Evolutionary conservation across 2,888 invertebrate genomes (phyloP).

Genomic region (Flexamia atlantica): DNA sequence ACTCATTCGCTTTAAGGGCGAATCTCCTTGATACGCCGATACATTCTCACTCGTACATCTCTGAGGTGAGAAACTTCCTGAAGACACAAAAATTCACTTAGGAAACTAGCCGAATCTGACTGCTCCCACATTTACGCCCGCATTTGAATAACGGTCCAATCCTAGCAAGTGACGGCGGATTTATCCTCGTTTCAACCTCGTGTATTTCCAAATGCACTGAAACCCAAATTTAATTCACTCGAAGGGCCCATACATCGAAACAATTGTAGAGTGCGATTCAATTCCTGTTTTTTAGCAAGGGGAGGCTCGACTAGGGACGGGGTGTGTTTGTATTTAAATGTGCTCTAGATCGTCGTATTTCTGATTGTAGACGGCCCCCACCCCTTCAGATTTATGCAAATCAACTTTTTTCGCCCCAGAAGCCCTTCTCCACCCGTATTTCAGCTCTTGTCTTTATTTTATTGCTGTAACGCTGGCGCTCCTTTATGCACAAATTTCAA

Average conservation of each 20-base stretch:
- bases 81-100: conserved; percentile 33
- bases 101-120: not conserved
- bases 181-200: conserved; percentile 38
- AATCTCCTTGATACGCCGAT: too few species aligned
- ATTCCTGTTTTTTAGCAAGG: conserved; percentile 54
- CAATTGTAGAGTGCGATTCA: conserved; percentile 55
- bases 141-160: conserved; percentile 32
- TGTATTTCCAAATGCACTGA: conserved; percentile 45
- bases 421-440: conserved; percentile 28
- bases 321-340: conserved; percentile 60
- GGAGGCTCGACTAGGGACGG: conserved; percentile 38
- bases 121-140: not conserved
- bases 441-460: conserved; percentile 53
- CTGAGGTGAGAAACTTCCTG: not conserved
- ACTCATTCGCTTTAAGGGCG: too few species aligned
- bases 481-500: conserved; percentile 45
- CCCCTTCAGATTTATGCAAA: conserved; percentile 57
- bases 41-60: too few species aligned
- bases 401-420: conserved; percentile 56
- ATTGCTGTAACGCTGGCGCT: conserved; percentile 43
- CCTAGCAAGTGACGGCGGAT: conserved; percentile 22
- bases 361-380: conserved; percentile 50
- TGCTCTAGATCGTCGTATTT: conserved; percentile 48
- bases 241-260: conserved; percentile 51
- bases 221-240: conserved; percentile 60